phyloP scores from a whole-genome alignment of 2,113 vertebrate genomes.

The Dasyprocta punctata region DNA sequence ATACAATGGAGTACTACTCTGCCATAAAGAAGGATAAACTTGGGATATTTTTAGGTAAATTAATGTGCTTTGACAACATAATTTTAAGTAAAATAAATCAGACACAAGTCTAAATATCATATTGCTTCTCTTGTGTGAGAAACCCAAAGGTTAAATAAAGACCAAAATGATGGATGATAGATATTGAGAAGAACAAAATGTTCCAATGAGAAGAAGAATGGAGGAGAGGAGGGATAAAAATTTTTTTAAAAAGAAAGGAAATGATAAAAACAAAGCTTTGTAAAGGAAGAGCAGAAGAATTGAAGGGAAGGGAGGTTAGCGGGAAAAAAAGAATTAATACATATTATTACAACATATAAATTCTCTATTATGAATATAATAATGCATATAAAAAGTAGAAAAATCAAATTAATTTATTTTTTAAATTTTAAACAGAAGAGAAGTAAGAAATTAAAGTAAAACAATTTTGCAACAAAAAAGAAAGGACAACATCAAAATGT shows the following conservation, averaged over 20 bases:
- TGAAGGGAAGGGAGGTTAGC: neutral
- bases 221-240: neutral
- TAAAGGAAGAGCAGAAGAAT: neutral
- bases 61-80: neutral
- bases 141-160: neutral
- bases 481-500: neutral
- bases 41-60: neutral
- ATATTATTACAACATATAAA: neutral
- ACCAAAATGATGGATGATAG: neutral
- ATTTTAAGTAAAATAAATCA: neutral
- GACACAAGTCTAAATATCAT: neutral
- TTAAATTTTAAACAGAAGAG: too few relatives aligned
- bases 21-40: neutral
- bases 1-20: neutral
- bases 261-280: neutral
- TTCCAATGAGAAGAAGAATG: neutral
- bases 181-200: neutral
- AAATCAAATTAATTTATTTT: neutral
- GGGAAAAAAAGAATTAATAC: neutral
- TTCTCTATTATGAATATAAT: neutral
- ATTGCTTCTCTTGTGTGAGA: neutral
- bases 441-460: too few relatives aligned
- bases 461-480: too few relatives aligned
- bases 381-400: neutral
- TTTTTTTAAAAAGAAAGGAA: neutral